A percentile compares a stretch with the other conserved stretches of the same genome.
phyloP scores from a whole-genome alignment of 2,797 vertebrate species.

The Menidia menidia region DNA sequence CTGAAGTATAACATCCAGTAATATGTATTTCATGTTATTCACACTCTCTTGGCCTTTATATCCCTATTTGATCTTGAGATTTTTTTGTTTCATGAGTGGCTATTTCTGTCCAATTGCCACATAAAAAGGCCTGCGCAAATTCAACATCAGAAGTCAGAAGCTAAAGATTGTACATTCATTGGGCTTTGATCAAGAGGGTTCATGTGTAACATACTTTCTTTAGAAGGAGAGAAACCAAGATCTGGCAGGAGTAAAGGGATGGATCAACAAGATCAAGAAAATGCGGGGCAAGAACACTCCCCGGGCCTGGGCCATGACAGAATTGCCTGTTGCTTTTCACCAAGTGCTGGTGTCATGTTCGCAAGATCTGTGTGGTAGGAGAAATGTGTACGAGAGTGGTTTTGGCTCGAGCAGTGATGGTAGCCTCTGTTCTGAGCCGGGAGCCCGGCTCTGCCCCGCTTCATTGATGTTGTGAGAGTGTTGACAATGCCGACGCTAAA shows the following conservation, averaged over 20 bases:
- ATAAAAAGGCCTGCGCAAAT: constrained; percentile 33
- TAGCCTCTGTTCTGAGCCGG: constrained; percentile 70
- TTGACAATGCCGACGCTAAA: constrained; percentile 77
- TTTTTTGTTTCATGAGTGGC: constrained; percentile 41
- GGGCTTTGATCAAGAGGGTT: constrained; percentile 70
- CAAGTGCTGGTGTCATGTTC: constrained; percentile 72
- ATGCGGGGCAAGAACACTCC: constrained; percentile 78
- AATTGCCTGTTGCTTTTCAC: constrained; percentile 78
- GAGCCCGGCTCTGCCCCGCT: constrained; percentile 53
- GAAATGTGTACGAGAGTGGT: constrained; percentile 69
- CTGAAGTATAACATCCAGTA: constrained; percentile 44
- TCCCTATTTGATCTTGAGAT: constrained; percentile 64
- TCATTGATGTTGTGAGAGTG: constrained; percentile 58
- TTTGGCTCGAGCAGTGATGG: constrained; percentile 67
- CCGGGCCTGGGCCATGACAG: constrained; percentile 75
- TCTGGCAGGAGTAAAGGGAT: constrained; percentile 58
- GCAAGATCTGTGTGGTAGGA: constrained; percentile 67
- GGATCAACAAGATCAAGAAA: constrained; percentile 76
- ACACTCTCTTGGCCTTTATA: constrained; percentile 43
- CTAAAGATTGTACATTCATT: constrained; percentile 57
- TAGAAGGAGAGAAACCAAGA: constrained; percentile 63
- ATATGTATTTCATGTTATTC: constrained; percentile 50
- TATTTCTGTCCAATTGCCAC: constrained; percentile 54
- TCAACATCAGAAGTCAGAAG: constrained; percentile 56
- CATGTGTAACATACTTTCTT: constrained; percentile 73